Conservation (phyloP, 2,797 vertebrate genomes). For the Avahi laniger region DNA sequence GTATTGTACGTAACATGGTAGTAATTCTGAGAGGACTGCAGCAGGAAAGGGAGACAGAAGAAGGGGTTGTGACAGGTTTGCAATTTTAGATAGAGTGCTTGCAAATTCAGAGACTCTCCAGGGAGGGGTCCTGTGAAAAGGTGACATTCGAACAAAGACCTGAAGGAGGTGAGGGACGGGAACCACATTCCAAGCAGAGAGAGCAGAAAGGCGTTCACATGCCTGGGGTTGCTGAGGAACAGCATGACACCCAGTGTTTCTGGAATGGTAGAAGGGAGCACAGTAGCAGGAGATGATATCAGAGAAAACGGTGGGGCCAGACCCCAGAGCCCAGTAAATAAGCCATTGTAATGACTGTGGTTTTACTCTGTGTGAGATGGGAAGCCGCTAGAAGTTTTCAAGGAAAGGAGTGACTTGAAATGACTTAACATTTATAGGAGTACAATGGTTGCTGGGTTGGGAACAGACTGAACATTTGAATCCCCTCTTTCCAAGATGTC, state of each 20-base stretch:
- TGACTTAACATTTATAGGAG: not conserved
- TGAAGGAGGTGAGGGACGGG: not conserved
- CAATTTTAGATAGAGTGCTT: constrained; percentile 1
- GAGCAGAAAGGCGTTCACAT: not conserved
- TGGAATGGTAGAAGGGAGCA: not conserved
- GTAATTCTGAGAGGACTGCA: not conserved
- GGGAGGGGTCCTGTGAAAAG: not conserved
- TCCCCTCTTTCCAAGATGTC: not conserved
- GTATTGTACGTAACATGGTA: not conserved
- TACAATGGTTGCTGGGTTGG: not conserved
- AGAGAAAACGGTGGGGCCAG: not conserved
- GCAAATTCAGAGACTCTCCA: not conserved
- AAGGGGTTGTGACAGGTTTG: not conserved
- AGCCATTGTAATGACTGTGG: not conserved
- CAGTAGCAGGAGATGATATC: not conserved
- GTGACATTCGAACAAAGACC: not conserved
- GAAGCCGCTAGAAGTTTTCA: not conserved
- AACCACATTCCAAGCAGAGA: not conserved
- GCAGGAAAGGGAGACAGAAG: not conserved
- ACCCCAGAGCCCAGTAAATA: not conserved
- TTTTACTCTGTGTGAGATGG: not conserved
- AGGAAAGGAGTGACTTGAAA: not conserved
- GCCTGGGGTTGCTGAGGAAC: not conserved
- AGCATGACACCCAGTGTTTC: not conserved
- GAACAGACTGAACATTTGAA: not conserved